A percentile compares a stretch with the other conserved stretches of the same genome.
phyloP scores from a whole-genome alignment of 1,140 invertebrate genomes.

The Caerostris extrusa region DNA sequence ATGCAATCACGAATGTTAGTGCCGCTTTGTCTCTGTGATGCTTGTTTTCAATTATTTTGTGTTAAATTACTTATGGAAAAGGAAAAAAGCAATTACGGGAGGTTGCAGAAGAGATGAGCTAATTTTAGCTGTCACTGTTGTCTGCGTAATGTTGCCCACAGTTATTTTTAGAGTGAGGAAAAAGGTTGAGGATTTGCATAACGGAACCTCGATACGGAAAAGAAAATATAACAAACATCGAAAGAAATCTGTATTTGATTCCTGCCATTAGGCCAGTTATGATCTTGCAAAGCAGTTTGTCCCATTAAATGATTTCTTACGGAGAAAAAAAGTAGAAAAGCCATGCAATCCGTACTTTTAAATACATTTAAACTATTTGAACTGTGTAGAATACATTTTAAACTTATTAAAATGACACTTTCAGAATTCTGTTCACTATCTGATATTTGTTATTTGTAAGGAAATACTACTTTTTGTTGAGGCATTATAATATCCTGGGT shows the following conservation, averaged over 20 bases:
- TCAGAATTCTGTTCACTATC: too few relatives aligned
- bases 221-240: background rate
- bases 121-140: conserved; percentile 53
- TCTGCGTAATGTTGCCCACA: background rate
- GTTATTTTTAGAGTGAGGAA: background rate
- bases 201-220: background rate
- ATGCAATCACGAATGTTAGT: conserved; percentile 27
- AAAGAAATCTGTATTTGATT: background rate
- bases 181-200: background rate
- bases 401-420: too few relatives aligned
- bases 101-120: conserved; percentile 31
- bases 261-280: too few relatives aligned
- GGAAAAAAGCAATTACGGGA: conserved; percentile 49
- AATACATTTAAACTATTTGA: too few relatives aligned
- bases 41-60: conserved; percentile 68
- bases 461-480: too few relatives aligned
- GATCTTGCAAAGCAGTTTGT: too few relatives aligned
- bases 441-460: too few relatives aligned
- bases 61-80: conserved; percentile 61
- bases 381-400: too few relatives aligned
- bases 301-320: too few relatives aligned
- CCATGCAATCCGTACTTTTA: too few relatives aligned
- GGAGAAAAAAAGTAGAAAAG: too few relatives aligned
- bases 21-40: background rate
- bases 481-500: too few relatives aligned